Evolutionary conservation across 1,140 invertebrate species (phyloP), one percentile per base, ranked within the genome.

Genomic region (Pemphigus obesinymphae): DNA sequence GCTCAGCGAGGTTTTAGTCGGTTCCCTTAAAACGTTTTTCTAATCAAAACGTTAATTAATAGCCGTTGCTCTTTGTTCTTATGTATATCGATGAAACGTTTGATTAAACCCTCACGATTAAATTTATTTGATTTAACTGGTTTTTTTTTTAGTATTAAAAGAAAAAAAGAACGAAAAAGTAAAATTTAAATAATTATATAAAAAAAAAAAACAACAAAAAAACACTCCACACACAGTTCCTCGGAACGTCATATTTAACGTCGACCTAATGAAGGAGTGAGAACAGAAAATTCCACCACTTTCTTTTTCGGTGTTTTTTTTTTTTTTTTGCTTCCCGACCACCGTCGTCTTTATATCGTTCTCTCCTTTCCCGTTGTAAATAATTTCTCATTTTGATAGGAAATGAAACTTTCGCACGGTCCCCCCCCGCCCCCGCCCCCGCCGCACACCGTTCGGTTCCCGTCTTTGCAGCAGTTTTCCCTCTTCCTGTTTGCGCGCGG

Each of bases 321-420:
- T n/a, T n/a, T n/a, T 61, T 15, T 61, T 61, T 61, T 13, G 5
- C 15, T 10, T 70, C 23, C 17, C 63, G 17, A 23, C n/a, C n/a
- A n/a, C n/a, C n/a, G 58, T 34, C 23, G n/a, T 23, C 11, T 1
- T 55, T 55, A 10, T 23, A 5, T 11, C 37, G 31, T 0, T 15
- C 37, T 23, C 13, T 53, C 26, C 8, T 15, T 34, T 75, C 29
- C 20, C n/a, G 20, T 34, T 15, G n/a, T 29, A 15, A n/a, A 40
- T 58, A 40, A 78, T 78, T 78, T 78, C 50, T 58, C 26, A 78
- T 78, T 76, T 40, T 43, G n/a, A 58, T 58, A 40, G 34, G 50
- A 78, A 78, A 76, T 34, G 48, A 78, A 58, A 78, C 31, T 40
- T 58, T 58, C 37, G 50, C 15, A 1, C 20, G 15, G 17, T 20